Evolutionary conservation across 2,797 vertebrate species (phyloP).

Genomic region (Tinamus major): DNA sequence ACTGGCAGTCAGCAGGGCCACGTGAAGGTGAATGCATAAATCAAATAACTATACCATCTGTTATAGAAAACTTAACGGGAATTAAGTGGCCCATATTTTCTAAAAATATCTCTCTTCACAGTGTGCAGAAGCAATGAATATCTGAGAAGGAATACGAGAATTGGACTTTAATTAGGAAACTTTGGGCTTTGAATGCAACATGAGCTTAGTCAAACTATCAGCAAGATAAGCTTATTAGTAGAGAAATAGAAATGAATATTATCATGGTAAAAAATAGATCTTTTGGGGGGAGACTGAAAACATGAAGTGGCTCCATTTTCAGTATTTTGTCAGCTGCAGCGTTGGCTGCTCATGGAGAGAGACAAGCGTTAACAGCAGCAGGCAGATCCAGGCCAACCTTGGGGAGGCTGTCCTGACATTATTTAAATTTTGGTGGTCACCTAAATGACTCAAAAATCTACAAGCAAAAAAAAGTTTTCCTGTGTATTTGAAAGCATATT

Average conservation of each 20-base stretch:
- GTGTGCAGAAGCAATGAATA: conserved; percentile 64
- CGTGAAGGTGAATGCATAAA: conserved; percentile 78
- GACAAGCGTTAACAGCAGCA: neutral
- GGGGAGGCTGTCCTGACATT: neutral
- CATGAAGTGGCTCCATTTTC: neutral
- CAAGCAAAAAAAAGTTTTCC: neutral
- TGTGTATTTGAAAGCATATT: neutral
- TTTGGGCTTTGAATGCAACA: conserved; percentile 43
- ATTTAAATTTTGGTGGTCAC: neutral
- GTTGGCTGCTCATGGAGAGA: neutral
- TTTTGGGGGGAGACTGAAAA: neutral
- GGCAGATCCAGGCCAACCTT: neutral
- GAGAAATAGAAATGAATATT: conserved; percentile 31
- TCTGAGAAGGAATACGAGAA: conserved; percentile 58
- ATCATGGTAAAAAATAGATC: neutral
- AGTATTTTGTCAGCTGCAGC: conserved; percentile 31
- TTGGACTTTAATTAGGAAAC: conserved; percentile 69
- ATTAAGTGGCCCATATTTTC: conserved; percentile 77
- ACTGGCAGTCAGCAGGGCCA: conserved; percentile 77
- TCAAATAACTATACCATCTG: conserved; percentile 79
- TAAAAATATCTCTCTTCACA: conserved; percentile 77
- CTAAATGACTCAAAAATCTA: neutral
- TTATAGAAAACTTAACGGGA: conserved; percentile 76
- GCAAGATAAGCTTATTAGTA: conserved; percentile 50
- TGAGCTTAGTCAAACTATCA: conserved; percentile 54